Evolutionary conservation across 2,113 vertebrate species (phyloP).

Genomic region (Otus sunia): DNA sequence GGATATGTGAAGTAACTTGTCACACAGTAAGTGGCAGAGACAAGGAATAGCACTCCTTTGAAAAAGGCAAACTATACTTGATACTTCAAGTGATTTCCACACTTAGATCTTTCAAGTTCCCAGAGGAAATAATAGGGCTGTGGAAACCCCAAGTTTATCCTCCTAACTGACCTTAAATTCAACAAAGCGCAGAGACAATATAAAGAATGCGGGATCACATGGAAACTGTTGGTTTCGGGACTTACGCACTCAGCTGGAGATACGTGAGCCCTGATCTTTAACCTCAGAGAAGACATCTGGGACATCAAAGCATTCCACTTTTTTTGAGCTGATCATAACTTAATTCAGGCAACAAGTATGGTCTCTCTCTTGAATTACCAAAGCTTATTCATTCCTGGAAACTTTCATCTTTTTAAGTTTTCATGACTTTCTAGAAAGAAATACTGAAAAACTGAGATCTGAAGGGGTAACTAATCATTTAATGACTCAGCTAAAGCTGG

Average conservation of each 20-base stretch:
- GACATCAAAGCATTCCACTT: slow-evolving; percentile 62
- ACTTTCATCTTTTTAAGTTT: slow-evolving; percentile 4
- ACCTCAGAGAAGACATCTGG: slow-evolving; percentile 29
- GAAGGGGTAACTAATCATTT: background rate
- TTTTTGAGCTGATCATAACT: slow-evolving; percentile 46
- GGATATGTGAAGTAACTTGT: slow-evolving; percentile 45
- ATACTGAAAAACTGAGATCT: background rate
- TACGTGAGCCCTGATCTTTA: slow-evolving; percentile 57
- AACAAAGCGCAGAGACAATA: slow-evolving; percentile 46
- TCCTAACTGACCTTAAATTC: slow-evolving; percentile 61
- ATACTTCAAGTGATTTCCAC: slow-evolving; percentile 53
- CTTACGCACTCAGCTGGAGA: slow-evolving; percentile 58
- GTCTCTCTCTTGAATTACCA: background rate
- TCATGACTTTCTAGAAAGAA: background rate
- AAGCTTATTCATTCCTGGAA: background rate
- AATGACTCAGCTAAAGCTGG: background rate
- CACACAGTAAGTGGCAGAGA: slow-evolving; percentile 8
- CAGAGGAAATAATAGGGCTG: slow-evolving; percentile 54
- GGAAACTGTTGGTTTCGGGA: slow-evolving; percentile 50
- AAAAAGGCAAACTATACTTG: slow-evolving; percentile 37
- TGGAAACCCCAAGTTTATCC: slow-evolving; percentile 60
- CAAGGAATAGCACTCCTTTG: slow-evolving; percentile 2
- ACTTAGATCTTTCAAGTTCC: slow-evolving; percentile 62
- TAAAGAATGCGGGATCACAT: slow-evolving; percentile 52
- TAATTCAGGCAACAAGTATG: slow-evolving; percentile 17